Percentiles rank a stretch among this genome's conserved stretches.
Conservation (phyloP, 2,888 invertebrate species). For the Lasioglossum lativentre region DNA sequence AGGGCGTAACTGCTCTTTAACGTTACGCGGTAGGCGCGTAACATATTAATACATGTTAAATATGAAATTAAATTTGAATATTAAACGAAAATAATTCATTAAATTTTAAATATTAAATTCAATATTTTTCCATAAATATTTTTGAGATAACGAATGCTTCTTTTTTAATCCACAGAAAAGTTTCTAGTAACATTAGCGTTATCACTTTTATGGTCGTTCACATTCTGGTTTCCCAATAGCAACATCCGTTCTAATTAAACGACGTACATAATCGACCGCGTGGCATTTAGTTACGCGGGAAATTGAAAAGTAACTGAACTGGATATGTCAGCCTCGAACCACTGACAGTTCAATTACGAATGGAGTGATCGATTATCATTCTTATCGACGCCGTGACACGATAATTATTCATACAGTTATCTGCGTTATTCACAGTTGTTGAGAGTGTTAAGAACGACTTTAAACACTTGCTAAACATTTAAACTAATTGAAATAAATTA, state of each 20-base stretch:
- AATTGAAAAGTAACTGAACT: conserved; percentile 48
- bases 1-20: no score
- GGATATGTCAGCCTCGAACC: conserved; percentile 17
- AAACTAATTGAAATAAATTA: conserved; percentile 45
- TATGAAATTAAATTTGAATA: background rate
- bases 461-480: conserved; percentile 10
- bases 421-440: background rate
- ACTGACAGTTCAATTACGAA: conserved; percentile 43
- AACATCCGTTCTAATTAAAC: conserved; percentile 25
- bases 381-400: conserved; percentile 40
- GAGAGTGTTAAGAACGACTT: background rate
- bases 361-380: conserved; percentile 45
- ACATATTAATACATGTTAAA: no score
- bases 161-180: background rate
- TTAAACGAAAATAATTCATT: background rate
- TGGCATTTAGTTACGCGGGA: conserved; percentile 18
- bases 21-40: no score
- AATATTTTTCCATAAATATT: background rate
- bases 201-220: background rate
- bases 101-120: background rate
- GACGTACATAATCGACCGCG: background rate
- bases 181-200: background rate
- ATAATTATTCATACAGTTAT: conserved; percentile 30
- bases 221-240: background rate
- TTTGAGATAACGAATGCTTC: background rate